Base-by-base conservation (phyloP, 2,888 invertebrate species). In the Cheilosia soror region DNA sequence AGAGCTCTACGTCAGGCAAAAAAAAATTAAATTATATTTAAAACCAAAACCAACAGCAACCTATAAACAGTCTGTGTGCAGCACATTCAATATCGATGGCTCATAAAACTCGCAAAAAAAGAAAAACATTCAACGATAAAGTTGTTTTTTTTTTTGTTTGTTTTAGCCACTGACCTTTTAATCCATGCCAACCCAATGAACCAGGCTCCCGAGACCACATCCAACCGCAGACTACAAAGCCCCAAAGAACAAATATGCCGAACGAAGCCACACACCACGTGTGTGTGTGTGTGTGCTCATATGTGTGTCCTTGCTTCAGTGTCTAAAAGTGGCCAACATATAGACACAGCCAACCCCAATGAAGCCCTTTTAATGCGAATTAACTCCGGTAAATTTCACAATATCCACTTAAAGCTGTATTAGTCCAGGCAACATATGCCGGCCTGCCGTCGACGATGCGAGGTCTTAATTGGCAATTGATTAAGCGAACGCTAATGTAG, bases 361-460 rank as follows among this genome's bases (percentile, higher is more conserved):
- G 55, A 69, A 75, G 75, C 79, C 80, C 84, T 76, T 84, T 84
- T 80, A 84, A 84, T 84, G 69, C 75, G 80, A 62, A 84, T 84
- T 84, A 80, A 80, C 84, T 80, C 75, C 69, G 75, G 80, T 84
- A 76, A 77, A 85, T 85, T 85, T 85, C 77, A 68, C 81, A 77
- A 81, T 77, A 85, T 81, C 85, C 85, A 77, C 81, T 85, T 85
- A 81, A 85, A 77, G 76, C 71, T 66, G 85, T 44, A 85, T 85
- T 81, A 85, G 72, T 60, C 49, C 47, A 40, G 53, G 60, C 37
- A 47, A 31, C 25, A 27, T n/a, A n/a, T 33, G 9, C 31, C 47
- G 53, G 27, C 37, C 20, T 9, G 29, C 33, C 51, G 47, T 15
- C 66, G 53, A 78, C 37, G 37, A 55, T 4, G 55, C 68, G 37